phyloP scores from a whole-genome alignment of 2,888 invertebrate species.

The Apoda limacodes region DNA sequence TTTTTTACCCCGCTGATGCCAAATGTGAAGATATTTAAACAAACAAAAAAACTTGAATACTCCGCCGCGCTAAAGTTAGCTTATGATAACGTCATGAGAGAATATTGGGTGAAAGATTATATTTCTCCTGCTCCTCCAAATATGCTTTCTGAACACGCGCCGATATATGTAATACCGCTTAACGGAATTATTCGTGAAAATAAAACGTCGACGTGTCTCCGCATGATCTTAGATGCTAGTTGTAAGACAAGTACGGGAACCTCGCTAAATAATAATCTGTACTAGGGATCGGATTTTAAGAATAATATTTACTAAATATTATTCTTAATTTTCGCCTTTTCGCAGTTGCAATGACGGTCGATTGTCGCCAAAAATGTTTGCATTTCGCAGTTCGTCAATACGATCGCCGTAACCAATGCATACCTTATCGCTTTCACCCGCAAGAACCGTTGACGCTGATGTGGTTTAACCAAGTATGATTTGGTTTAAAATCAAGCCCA shows the following conservation, averaged over 20 bases:
- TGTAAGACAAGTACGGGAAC: too few species aligned
- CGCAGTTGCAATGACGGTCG: constrained; percentile 15
- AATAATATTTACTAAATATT: constrained; percentile 16
- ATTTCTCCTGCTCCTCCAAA: too few species aligned
- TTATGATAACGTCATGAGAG: too few species aligned
- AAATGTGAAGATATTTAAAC: constrained; percentile 12
- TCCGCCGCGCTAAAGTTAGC: constrained; percentile 7
- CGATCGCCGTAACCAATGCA: constrained; percentile 14
- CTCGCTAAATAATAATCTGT: constrained; percentile 8
- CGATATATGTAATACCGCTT: too few species aligned
- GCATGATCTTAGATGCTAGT: constrained; percentile 12
- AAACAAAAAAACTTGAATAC: constrained; percentile 8
- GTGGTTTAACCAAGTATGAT: constrained; percentile 16
- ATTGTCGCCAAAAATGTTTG: constrained; percentile 18
- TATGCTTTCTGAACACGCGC: too few species aligned
- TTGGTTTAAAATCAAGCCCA: too few species aligned
- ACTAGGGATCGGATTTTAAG: constrained; percentile 14
- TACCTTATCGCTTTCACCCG: constrained; percentile 16
- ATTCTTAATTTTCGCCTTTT: constrained; percentile 17
- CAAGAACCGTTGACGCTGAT: constrained; percentile 7
- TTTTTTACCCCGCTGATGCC: constrained; percentile 7
- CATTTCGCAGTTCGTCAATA: constrained; percentile 16
- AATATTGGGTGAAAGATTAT: too few species aligned
- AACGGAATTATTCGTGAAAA: too few species aligned
- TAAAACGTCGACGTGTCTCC: too few species aligned